Base-by-base conservation (phyloP, 1,140 invertebrate genomes). In the Araneus ventricosus region DNA sequence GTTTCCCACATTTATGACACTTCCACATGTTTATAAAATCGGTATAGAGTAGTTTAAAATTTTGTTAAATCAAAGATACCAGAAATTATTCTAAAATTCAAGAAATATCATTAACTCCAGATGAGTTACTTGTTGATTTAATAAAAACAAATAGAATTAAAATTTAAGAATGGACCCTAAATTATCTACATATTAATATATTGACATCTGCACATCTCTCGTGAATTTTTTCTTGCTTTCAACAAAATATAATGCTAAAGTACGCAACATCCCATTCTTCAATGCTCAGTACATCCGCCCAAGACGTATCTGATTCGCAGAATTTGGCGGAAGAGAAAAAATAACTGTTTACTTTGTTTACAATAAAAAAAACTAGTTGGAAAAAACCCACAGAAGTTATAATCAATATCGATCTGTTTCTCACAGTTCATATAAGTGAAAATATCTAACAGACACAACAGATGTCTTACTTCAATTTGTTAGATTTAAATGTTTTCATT, bases 1-100 rank as follows among this genome's bases (percentile, higher is more conserved):
- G 97, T 96, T 98, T 98, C 94, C 97, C 97, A 95, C 97, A 98
- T 95, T 97, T 97, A 95, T 97, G 97, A 96, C 97, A 98, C 96
- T 97, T 97, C 97, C 70, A 75, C 70, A 75, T 75, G 70, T 34
- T 75, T 63, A 7, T 63, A n/a, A 63, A 63, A 63, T 75, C 17
- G 1, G 70, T 22, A 37, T 6, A 67, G 24, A n/a, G 63, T 27
- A 67, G 24, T 22, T 37, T 37, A 22, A 4, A 75, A 34, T 37
- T 75, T 75, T 20, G 10, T 75, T 34, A 20, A 37, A 20, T 34
- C 20, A 34, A 20, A 22, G 34, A 34, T 2, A 37, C 2, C 14
- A 20, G 34, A 75, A 34, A 75, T 34, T 0, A 20, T 20, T 20
- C 4, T 75, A 75, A 75, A 75, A 75, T 75, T 75, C 14, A 4